A percentile compares a stretch with the other conserved stretches of the same genome.
Evolutionary conservation across 2,888 invertebrate genomes (phyloP).

Genomic region (Stenolophus ochropezus): DNA sequence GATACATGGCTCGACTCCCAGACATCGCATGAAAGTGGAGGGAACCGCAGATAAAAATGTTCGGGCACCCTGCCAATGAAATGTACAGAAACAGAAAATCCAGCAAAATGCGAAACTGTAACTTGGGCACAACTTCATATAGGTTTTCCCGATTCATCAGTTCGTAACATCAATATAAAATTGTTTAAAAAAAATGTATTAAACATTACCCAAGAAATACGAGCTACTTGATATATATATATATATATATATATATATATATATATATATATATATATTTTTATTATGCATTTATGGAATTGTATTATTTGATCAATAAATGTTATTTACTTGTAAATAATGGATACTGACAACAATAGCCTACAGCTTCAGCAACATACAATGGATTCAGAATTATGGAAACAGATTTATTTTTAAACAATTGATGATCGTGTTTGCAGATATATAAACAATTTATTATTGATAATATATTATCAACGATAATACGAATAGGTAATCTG

Average conservation of each 20-base stretch:
- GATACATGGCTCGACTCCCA: not conserved
- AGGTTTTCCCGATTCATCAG: not conserved
- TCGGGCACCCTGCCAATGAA: slow-evolving; percentile 25
- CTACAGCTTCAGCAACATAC: not conserved
- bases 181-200: not conserved
- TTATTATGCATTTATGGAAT: no score
- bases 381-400: not conserved
- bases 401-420: not conserved
- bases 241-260: no score
- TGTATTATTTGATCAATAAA: no score
- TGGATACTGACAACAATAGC: no score
- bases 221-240: no score
- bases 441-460: not conserved
- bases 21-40: slow-evolving; percentile 16
- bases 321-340: no score
- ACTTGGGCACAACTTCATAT: not conserved
- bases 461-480: not conserved
- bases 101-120: not conserved
- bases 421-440: not conserved
- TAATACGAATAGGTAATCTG: not conserved
- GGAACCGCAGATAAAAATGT: slow-evolving; percentile 35
- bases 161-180: not conserved
- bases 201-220: not conserved
- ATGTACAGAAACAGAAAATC: slow-evolving; percentile 4
- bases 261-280: no score